These are phyloP conservation scores for Fregetta grallaria DNA, from an alignment of 2,113 vertebrate species.

Conservation along the genomic window DNA sequence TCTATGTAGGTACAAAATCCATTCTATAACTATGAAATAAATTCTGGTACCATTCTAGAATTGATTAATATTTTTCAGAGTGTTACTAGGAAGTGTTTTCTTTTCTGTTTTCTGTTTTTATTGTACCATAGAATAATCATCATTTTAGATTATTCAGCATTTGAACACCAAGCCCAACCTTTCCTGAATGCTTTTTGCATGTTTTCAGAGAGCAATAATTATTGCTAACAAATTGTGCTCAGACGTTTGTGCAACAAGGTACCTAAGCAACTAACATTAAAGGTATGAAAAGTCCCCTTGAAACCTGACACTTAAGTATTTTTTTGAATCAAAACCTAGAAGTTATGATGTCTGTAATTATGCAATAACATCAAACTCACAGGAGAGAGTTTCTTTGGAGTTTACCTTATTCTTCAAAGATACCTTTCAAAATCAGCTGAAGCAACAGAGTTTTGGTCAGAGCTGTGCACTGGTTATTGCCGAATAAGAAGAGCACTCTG, in stretches of 20 bases:
- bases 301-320: not conserved
- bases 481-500: not conserved
- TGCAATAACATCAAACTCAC: not conserved
- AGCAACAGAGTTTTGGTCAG: not conserved
- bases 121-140: not conserved
- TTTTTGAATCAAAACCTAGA: constrained; percentile 2
- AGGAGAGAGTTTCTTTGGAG: not conserved
- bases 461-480: not conserved
- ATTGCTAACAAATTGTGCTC: not conserved
- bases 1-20: not conserved
- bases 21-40: not conserved
- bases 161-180: not conserved
- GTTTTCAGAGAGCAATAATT: not conserved
- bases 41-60: not conserved
- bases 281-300: not conserved
- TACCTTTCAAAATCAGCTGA: not conserved
- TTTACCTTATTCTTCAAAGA: not conserved
- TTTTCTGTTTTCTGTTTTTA: not conserved
- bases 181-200: not conserved
- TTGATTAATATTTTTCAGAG: not conserved
- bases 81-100: not conserved
- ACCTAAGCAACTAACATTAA: not conserved
- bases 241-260: not conserved
- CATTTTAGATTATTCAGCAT: not conserved
- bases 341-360: not conserved